Percentiles rank a stretch among this genome's conserved stretches.
Conservation (phyloP, 2,888 invertebrate genomes). For the Aradus depressus region DNA sequence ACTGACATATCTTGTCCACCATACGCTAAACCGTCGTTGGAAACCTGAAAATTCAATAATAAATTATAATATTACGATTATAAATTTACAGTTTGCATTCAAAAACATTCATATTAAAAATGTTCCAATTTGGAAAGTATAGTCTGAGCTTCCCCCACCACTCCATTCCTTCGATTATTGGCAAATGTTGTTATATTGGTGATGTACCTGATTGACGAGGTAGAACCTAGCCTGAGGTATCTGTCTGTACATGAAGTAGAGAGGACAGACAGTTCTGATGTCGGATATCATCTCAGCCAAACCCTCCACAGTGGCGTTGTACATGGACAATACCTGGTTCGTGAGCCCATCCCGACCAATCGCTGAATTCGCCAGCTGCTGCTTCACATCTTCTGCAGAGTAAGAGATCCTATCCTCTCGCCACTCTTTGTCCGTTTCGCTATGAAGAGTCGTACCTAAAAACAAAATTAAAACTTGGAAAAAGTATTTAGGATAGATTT, state of each 20-base stretch:
- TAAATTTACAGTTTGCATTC: not conserved
- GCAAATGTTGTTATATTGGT: not conserved
- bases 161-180: not conserved
- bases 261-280: conserved; percentile 66
- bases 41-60: conserved; percentile 7
- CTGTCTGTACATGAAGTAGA: conserved; percentile 51
- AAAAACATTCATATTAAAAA: not conserved
- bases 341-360: conserved; percentile 53
- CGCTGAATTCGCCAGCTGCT: conserved; percentile 45
- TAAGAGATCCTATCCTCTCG: conserved; percentile 51
- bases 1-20: conserved; percentile 62
- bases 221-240: conserved; percentile 34
- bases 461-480: not conserved
- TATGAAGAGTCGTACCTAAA: conserved; percentile 44
- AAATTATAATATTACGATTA: not conserved
- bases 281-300: conserved; percentile 64
- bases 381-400: conserved; percentile 52
- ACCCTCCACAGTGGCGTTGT: conserved; percentile 54
- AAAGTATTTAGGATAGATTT: too few species aligned
- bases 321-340: conserved; percentile 49
- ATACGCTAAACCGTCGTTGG: conserved; percentile 39
- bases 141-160: too few species aligned
- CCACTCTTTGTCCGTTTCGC: conserved; percentile 52
- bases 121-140: not conserved
- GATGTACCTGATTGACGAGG: conserved; percentile 37